Evolutionary conservation across 2,888 invertebrate species (phyloP).

Genomic region (Drosophila longiperda): DNA sequence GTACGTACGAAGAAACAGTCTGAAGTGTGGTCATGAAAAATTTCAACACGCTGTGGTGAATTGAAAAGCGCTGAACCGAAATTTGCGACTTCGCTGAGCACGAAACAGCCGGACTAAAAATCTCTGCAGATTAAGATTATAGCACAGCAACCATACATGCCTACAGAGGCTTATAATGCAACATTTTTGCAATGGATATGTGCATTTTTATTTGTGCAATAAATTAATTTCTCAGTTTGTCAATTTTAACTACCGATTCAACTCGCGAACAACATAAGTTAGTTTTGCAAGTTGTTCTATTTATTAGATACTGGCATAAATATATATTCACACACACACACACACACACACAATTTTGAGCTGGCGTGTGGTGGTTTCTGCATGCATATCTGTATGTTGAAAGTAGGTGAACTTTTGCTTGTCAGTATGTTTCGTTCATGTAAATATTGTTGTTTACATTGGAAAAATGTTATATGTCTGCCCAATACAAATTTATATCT

Average conservation of each 20-base stretch:
- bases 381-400: neutral
- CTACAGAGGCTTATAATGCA: neutral
- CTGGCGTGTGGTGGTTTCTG: neutral
- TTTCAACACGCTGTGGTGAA: constrained; percentile 64
- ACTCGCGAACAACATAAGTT: neutral
- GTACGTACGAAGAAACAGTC: constrained; percentile 2
- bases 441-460: constrained; percentile 30
- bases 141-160: constrained; percentile 8
- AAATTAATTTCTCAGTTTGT: neutral
- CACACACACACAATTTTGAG: neutral
- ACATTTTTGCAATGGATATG: neutral
- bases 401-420: neutral
- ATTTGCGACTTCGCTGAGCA: constrained; percentile 47
- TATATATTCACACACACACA: neutral
- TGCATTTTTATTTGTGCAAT: neutral
- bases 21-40: constrained; percentile 49
- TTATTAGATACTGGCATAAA: neutral
- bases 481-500: neutral
- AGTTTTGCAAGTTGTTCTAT: neutral
- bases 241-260: neutral
- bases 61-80: constrained; percentile 30
- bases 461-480: neutral
- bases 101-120: constrained; percentile 20
- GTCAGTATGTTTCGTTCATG: neutral
- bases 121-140: constrained; percentile 22